Base-by-base conservation (phyloP, 2,113 vertebrate species). In the Atractosteus spatula region DNA sequence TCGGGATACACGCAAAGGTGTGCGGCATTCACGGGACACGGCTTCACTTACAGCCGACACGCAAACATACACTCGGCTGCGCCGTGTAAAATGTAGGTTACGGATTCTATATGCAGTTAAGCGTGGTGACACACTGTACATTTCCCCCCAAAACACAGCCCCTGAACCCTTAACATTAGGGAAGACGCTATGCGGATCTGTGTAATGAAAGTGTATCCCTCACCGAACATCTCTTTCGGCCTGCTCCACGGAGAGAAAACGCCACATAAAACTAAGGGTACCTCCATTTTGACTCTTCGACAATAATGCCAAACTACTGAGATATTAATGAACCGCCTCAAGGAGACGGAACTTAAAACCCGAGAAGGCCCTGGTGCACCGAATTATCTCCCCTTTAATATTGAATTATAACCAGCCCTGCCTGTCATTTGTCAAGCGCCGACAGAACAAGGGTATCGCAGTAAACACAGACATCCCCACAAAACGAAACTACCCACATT, bases 361-460 rank as follows among this genome's bases (percentile, higher is more conserved):
- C 17, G 16, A 68, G 55, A 55, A 66, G 74, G 74, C 68, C 74
- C 54, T 12, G 42, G 10, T 47, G 17, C 54, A 8, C 42, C 44
- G 41, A 16, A 44, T 61, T 55, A 16, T 7, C n/a, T 55, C 16
- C 45, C 41, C 61, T 17, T 43, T 65, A 7, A 29, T 3, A 17
- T 65, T 65, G n/a, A 65, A 29, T 29, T 41, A 56, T 55, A 51
- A 7, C 65, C 66, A 71, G 73, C 73, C 78, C 76, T 77, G 73
- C 75, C 79, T 77, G 29, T 73, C 71, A 71, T 56, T 68, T 16
- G 57, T 59, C 57, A 59, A 59, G 10, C 5, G 57, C n/a, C 57
- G 12, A 59, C 11, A 59, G 6, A 3, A 4, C 2, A 59, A 59
- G 14, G 12, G 12, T 16, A 13, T 59, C 4, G 14, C 3, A 59